Base-by-base conservation (phyloP, 2,797 vertebrate species). In the Cetoscarus ocellatus region DNA sequence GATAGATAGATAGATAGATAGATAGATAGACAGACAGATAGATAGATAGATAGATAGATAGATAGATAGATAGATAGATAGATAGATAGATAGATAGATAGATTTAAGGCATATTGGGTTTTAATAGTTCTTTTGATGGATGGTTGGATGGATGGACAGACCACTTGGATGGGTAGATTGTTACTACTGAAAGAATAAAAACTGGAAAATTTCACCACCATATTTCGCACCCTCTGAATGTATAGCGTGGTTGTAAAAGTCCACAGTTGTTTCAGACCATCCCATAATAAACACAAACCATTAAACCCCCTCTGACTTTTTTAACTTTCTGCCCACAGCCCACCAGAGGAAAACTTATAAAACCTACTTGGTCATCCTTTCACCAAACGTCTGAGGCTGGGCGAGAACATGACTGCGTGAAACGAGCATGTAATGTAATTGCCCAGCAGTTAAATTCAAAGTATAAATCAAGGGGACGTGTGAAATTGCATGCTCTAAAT, bases 401-500 rank as follows among this genome's bases (percentile, higher is more conserved):
- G 34, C 6, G 3, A 17, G 18, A 44, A 8, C 57, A 58, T 6
- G 1, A 40, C 58, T 5, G 49, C 48, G 74, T 70, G 56, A 79
- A 83, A 86, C 17, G n/a, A 74, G 73, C 79, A 60, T 75, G 71
- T 75, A 72, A 85, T 69, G 74, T 56, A 69, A 85, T 80, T 79
- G 60, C 79, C 71, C 63, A 36, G 38, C 48, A 55, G 68, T 59
- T 50, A 65, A 54, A 70, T 71, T 82, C 12, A 67, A 70, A 66
- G 67, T 69, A 66, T 70, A 74, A 85, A 87, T 87, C 67, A 81
- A 81, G 63, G 73, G 67, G 83, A 85, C 48, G 66, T 65, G 59
- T 61, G 66, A 80, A 88, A 90, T 89, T 17, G 83, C 83, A 87
- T 50, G 86, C 79, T 90, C 75, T 75, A 85, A 73, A 91, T 88